phyloP scores from a whole-genome alignment of 2,113 vertebrate species.

The Xyliphius kryptos region DNA sequence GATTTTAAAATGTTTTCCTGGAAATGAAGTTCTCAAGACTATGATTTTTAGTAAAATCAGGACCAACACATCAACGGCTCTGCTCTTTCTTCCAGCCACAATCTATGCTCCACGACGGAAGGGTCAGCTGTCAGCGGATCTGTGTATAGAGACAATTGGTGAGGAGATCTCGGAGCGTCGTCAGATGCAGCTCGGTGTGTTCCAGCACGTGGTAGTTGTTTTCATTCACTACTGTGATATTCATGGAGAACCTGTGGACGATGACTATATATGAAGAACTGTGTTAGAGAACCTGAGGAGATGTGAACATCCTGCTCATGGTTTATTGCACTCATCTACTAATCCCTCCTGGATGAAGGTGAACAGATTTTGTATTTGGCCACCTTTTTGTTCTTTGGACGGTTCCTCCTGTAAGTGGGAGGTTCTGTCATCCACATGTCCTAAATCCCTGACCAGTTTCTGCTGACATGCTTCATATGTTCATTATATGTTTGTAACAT shows the following conservation, averaged over 20 bases:
- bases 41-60: too few relatives aligned
- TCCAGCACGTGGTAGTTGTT: constrained; percentile 89
- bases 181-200: constrained; percentile 82
- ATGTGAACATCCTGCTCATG: not conserved
- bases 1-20: too few relatives aligned
- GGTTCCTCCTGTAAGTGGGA: too few relatives aligned
- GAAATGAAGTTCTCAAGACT: too few relatives aligned
- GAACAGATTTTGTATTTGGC: too few relatives aligned
- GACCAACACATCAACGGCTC: too few relatives aligned
- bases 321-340: too few relatives aligned
- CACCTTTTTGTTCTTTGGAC: too few relatives aligned
- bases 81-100: constrained; percentile 66
- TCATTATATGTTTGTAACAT: too few relatives aligned
- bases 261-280: constrained; percentile 81
- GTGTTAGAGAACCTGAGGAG: not conserved
- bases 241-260: constrained; percentile 89
- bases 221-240: constrained; percentile 97
- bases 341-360: not conserved
- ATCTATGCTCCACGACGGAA: constrained; percentile 95
- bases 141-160: constrained; percentile 97
- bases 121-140: constrained; percentile 92
- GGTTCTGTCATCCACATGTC: too few relatives aligned
- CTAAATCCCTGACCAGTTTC: too few relatives aligned
- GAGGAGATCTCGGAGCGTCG: constrained; percentile 95
- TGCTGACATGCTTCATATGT: too few relatives aligned